phyloP scores from a whole-genome alignment of 2,888 invertebrate species.

The Hydraecia micacea region DNA sequence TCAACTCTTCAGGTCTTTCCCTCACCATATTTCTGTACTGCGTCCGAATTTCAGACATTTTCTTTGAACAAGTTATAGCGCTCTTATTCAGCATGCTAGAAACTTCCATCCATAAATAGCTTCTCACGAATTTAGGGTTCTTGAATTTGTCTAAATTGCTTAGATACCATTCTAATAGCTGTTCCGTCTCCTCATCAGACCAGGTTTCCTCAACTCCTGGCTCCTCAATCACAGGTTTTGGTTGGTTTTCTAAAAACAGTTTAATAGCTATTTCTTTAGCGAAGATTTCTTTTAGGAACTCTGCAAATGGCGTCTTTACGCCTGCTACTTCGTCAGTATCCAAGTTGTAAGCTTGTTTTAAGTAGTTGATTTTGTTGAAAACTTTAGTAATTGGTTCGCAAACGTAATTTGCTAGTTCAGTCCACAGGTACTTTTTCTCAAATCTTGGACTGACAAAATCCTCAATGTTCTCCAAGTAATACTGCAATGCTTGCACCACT shows the following conservation, averaged over 20 bases:
- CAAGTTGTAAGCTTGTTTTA: slow-evolving; percentile 78
- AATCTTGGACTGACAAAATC: slow-evolving; percentile 83
- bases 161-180: slow-evolving; percentile 83
- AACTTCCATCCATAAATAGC: slow-evolving; percentile 85
- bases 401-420: slow-evolving; percentile 78
- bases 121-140: slow-evolving; percentile 83
- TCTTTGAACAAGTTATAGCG: slow-evolving; percentile 83
- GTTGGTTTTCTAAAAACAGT: slow-evolving; percentile 71
- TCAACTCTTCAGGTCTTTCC: slow-evolving; percentile 76
- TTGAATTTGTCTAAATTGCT: slow-evolving; percentile 86
- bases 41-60: slow-evolving; percentile 84
- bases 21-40: slow-evolving; percentile 83
- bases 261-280: slow-evolving; percentile 76
- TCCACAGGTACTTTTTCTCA: slow-evolving; percentile 84
- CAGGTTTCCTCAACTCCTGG: slow-evolving; percentile 71
- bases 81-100: slow-evolving; percentile 80
- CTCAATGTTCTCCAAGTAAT: slow-evolving; percentile 82
- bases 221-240: slow-evolving; percentile 66
- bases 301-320: slow-evolving; percentile 67
- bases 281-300: slow-evolving; percentile 75
- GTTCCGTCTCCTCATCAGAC: slow-evolving; percentile 80
- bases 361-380: slow-evolving; percentile 83
- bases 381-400: slow-evolving; percentile 78
- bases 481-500: slow-evolving; percentile 77
- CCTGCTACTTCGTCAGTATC: slow-evolving; percentile 71